phyloP scores from a whole-genome alignment of 1,140 invertebrate genomes.

The Tetragnatha versicolor region DNA sequence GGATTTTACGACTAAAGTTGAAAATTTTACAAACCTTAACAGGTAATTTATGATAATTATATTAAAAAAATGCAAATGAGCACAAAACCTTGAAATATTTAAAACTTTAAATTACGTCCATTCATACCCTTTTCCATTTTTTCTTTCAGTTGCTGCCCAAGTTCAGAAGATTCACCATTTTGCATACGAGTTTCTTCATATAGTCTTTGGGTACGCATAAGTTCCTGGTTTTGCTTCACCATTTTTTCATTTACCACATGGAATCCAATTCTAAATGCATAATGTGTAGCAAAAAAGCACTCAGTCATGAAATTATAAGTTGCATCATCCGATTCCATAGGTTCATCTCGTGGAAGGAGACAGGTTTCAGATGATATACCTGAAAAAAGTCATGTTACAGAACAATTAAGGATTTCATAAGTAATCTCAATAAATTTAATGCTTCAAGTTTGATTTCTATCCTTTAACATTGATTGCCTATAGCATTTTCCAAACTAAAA shows the following conservation, averaged over 20 bases:
- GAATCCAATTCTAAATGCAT: conserved; percentile 82
- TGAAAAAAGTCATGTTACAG: too few relatives aligned
- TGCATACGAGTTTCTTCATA: conserved; percentile 71
- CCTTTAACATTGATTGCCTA: too few relatives aligned
- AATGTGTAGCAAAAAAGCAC: conserved; percentile 89
- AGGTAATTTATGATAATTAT: background rate
- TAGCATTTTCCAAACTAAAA: too few relatives aligned
- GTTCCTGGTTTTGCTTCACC: conserved; percentile 72
- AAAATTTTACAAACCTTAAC: too few relatives aligned
- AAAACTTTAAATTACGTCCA: background rate
- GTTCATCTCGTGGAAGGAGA: conserved; percentile 73
- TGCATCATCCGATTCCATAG: conserved; percentile 69
- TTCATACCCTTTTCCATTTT: conserved; percentile 69
- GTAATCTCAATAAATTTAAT: too few relatives aligned
- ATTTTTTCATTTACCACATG: conserved; percentile 81
- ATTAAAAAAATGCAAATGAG: background rate
- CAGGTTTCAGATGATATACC: conserved; percentile 74
- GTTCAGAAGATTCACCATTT: conserved; percentile 65
- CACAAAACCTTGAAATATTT: background rate
- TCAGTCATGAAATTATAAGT: conserved; percentile 83
- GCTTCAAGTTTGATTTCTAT: too few relatives aligned
- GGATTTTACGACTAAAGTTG: too few relatives aligned
- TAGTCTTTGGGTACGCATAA: conserved; percentile 76
- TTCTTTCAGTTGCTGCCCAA: conserved; percentile 70
- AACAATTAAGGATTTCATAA: too few relatives aligned